Evolutionary conservation across 1,140 invertebrate genomes (phyloP), one percentile per base, ranked within the genome.

Genomic region (Drosophila ficusphila): DNA sequence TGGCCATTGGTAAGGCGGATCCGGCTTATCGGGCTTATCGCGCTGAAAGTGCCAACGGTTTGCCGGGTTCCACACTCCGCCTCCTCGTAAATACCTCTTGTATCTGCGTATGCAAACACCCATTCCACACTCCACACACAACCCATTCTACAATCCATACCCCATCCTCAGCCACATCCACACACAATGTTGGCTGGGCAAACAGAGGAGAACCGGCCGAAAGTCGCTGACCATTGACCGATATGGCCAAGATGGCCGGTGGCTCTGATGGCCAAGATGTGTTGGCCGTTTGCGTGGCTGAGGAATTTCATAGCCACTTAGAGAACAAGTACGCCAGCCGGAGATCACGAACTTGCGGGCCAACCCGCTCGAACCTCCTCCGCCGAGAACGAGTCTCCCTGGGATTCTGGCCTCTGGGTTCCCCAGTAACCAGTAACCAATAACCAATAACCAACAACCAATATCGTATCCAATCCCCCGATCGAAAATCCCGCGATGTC

Each of bases 331-430:
- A 82, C 78, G 56, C 76, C 6, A 85, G 76, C 58, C 78, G 79
- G 68, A 85, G 81, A 85, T 85, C 81, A 85, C 82, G 81, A 85
- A 85, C 81, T 86, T 76, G 76, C 81, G 76, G 76, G 74, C 70
- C 61, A 67, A 54, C 79, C 77, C 78, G 74, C 77, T 81, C 77
- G 77, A 81, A 70, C 41, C 41, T 21, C n/a, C n/a, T n/a, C n/a
- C 23, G 33, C 29, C 23, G 11, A 53, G 48, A 57, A 58, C 58
- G 61, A 42, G 57, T 48, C 53, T 44, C 18, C 12, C 18, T 41
- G 39, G 11, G 39, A 41, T 21, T 41, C 1, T 25, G 39, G 51
- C 9, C n/a, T 21, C 14, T 64, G 21, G 39, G 18, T 19, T 31
- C 48, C 33, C 14, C 27, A 27, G 33, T 33, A 11, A 14, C 25